These are phyloP conservation scores for Mesoclemmys tuberculata DNA, from an alignment of 2,113 vertebrate genomes.

Conservation along the genomic window DNA sequence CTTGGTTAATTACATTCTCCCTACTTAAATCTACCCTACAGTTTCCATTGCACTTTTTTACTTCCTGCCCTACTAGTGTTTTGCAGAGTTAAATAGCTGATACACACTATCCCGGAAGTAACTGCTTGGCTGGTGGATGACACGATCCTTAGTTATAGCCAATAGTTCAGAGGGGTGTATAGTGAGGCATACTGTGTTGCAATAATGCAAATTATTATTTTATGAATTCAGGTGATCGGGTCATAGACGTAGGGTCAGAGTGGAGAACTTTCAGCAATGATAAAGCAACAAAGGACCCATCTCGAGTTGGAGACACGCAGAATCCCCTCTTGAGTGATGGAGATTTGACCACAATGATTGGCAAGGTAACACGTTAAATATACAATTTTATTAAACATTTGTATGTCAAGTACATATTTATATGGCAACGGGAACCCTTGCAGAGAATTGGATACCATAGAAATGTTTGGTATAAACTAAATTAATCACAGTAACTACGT, in stretches of 20 bases:
- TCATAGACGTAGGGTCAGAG: slow-evolving; percentile 97
- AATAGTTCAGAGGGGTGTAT: background rate
- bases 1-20: background rate
- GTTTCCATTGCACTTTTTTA: background rate
- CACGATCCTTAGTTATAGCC: background rate
- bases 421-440: background rate
- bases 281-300: slow-evolving; percentile 98
- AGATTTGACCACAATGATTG: slow-evolving; percentile 98
- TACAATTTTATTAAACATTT: background rate
- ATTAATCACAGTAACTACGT: background rate
- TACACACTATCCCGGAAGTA: background rate
- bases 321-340: slow-evolving; percentile 96
- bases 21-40: background rate
- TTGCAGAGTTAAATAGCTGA: background rate
- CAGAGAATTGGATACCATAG: background rate
- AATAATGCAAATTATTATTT: background rate
- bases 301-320: slow-evolving; percentile 97
- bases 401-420: background rate
- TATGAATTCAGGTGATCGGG: slow-evolving; percentile 89
- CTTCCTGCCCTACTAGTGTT: background rate
- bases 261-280: slow-evolving; percentile 99
- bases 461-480: background rate
- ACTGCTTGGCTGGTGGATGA: background rate
- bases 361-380: slow-evolving; percentile 82
- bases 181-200: background rate